phyloP scores from a whole-genome alignment of 2,888 invertebrate genomes.

The Mythimna vitellina region DNA sequence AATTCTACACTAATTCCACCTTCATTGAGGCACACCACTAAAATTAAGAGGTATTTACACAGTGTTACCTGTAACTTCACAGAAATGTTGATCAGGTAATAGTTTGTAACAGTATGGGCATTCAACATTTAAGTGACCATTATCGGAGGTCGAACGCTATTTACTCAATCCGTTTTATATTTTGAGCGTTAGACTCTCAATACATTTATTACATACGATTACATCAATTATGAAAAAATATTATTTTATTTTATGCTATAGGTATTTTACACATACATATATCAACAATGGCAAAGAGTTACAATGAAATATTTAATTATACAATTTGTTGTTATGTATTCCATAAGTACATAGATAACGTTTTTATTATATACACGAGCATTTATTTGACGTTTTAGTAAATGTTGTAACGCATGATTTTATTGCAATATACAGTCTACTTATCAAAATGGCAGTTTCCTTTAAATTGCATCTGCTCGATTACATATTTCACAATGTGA shows the following conservation, averaged over 20 bases:
- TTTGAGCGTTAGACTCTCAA: slow-evolving; percentile 56
- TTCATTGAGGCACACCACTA: slow-evolving; percentile 60
- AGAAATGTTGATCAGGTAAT: slow-evolving; percentile 42
- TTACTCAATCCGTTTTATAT: slow-evolving; percentile 43
- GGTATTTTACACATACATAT: slow-evolving; percentile 52
- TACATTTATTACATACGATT: slow-evolving; percentile 47
- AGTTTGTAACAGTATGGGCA: slow-evolving; percentile 41
- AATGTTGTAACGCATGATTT: slow-evolving; percentile 55
- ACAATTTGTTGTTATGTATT: slow-evolving; percentile 48
- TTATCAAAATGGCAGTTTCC: slow-evolving; percentile 62
- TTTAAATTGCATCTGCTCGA: slow-evolving; percentile 27
- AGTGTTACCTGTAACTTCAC: slow-evolving; percentile 57
- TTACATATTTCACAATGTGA: slow-evolving; percentile 23
- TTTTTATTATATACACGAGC: slow-evolving; percentile 53
- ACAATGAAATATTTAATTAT: slow-evolving; percentile 47
- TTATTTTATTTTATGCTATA: slow-evolving; percentile 42
- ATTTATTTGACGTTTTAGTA: slow-evolving; percentile 34
- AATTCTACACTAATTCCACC: slow-evolving; percentile 65
- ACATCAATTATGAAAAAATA: slow-evolving; percentile 65
- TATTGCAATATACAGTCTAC: slow-evolving; percentile 58
- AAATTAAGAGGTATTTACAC: slow-evolving; percentile 64
- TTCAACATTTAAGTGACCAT: slow-evolving; percentile 47
- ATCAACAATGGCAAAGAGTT: slow-evolving; percentile 55
- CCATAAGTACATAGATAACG: slow-evolving; percentile 58
- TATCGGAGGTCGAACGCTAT: slow-evolving; percentile 33